Conservation (phyloP, 2,113 vertebrate species). For the Sminthopsis crassicaudata region DNA sequence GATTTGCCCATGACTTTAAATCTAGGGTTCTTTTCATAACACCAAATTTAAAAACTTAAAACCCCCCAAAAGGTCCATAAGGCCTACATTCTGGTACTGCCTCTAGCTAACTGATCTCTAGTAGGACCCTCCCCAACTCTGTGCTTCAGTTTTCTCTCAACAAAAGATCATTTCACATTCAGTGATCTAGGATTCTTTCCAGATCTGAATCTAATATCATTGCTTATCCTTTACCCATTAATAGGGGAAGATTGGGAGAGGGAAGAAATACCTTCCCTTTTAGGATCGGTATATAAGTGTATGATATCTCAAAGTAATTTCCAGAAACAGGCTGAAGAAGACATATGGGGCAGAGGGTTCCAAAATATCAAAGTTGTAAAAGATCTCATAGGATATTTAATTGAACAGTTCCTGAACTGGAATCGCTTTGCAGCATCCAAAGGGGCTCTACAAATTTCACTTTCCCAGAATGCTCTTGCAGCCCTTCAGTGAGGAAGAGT, state of each 20-base stretch:
- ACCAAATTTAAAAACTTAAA: background rate
- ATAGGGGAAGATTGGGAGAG: background rate
- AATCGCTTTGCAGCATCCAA: background rate
- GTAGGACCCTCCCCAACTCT: background rate
- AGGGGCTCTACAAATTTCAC: background rate
- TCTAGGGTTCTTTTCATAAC: background rate
- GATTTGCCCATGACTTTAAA: background rate
- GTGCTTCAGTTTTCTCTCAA: background rate
- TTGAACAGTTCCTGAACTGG: background rate
- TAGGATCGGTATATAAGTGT: background rate
- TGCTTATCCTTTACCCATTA: background rate
- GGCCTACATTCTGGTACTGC: background rate
- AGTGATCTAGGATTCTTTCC: background rate
- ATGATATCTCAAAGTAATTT: background rate
- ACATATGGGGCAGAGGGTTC: background rate
- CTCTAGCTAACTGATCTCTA: background rate
- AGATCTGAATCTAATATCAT: background rate
- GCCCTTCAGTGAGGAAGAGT: background rate
- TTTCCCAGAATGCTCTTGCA: background rate
- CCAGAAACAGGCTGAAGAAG: background rate
- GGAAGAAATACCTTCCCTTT: background rate
- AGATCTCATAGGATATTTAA: background rate
- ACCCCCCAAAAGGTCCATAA: background rate
- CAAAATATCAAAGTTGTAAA: background rate
- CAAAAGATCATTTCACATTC: background rate